Evolutionary conservation across 2,113 vertebrate genomes (phyloP).

Genomic region (Struthidea cinerea): DNA sequence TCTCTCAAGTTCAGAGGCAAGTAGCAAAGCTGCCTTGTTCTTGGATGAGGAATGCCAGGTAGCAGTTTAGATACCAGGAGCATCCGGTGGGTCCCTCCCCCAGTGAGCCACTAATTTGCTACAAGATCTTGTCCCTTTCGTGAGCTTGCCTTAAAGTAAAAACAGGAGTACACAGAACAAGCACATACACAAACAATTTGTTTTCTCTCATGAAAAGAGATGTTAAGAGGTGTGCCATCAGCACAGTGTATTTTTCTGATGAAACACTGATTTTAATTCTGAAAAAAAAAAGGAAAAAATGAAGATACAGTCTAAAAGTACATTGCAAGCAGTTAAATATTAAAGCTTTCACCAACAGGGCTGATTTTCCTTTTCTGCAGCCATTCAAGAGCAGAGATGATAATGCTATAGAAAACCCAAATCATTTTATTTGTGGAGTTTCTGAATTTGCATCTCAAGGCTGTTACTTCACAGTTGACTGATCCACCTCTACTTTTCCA

Average conservation of each 20-base stretch:
- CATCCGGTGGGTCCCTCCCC: not conserved
- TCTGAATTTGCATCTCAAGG: not conserved
- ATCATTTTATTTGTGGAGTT: not conserved
- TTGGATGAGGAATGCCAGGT: not conserved
- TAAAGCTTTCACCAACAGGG: not conserved
- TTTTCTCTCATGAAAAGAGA: not conserved
- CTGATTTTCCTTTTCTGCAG: not conserved
- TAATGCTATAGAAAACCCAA: not conserved
- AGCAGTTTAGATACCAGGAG: not conserved
- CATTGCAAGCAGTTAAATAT: not conserved
- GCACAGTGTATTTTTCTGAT: not conserved
- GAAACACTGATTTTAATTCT: not conserved
- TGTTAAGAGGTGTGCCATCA: not conserved
- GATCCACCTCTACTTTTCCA: not conserved
- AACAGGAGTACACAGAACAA: not conserved
- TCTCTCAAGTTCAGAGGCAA: not conserved
- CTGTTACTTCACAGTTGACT: not conserved
- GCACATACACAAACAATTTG: not conserved
- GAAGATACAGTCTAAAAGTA: not conserved
- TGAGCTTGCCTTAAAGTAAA: not conserved
- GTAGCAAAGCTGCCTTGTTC: not conserved
- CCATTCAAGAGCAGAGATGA: not conserved
- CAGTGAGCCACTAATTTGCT: not conserved
- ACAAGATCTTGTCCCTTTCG: accelerated
- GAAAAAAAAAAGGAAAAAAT: not conserved